phyloP scores from a whole-genome alignment of 2,797 vertebrate genomes.

The Tragopan temminckii region DNA sequence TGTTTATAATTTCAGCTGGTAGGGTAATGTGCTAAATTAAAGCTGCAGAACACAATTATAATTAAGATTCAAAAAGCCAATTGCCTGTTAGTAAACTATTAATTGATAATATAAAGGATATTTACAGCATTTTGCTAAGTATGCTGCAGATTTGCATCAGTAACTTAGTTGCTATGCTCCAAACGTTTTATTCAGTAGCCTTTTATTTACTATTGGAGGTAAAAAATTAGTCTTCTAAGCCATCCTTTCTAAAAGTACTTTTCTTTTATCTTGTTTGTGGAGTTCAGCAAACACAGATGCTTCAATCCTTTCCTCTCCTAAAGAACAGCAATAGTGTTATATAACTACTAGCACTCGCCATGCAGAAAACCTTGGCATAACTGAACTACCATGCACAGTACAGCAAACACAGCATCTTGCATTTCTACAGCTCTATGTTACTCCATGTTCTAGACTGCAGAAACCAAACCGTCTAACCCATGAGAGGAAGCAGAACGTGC shows the following conservation, averaged over 20 bases:
- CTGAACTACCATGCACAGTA: background rate
- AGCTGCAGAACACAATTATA: constrained; percentile 78
- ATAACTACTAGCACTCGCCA: background rate
- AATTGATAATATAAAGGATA: constrained; percentile 77
- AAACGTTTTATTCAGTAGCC: constrained; percentile 39
- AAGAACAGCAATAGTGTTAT: background rate
- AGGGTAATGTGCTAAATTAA: constrained; percentile 74
- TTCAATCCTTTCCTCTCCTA: background rate
- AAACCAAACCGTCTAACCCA: background rate
- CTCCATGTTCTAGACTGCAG: background rate
- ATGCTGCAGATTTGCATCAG: constrained; percentile 77
- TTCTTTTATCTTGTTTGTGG: constrained; percentile 4
- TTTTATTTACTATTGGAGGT: constrained; percentile 56
- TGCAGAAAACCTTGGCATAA: background rate
- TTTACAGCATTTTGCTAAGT: constrained; percentile 75
- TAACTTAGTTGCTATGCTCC: constrained; percentile 68
- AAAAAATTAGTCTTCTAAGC: constrained; percentile 48
- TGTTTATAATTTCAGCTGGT: constrained; percentile 72
- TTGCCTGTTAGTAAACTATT: constrained; percentile 77
- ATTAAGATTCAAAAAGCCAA: constrained; percentile 80
- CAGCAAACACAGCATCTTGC: background rate
- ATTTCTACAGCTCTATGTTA: background rate
- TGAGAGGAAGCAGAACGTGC: accelerated
- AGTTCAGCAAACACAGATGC: constrained; percentile 41
- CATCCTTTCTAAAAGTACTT: background rate